These are phyloP conservation scores for Acridotheres tristis DNA, from an alignment of 2,797 vertebrate genomes.

Conservation along the genomic window DNA sequence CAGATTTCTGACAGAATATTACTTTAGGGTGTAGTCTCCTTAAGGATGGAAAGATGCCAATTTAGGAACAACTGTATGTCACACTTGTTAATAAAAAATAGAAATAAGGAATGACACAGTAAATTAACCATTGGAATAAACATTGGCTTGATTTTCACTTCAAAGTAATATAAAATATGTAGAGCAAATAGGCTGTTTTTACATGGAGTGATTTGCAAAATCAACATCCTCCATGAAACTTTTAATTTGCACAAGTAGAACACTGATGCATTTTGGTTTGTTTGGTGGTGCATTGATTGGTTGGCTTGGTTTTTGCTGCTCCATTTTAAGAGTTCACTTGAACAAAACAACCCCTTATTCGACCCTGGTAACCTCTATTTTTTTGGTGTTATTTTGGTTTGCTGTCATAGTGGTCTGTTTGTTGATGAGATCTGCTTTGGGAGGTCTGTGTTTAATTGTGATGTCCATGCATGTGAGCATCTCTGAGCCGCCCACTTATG, in stretches of 20 bases:
- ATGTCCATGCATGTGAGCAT: fast-evolving
- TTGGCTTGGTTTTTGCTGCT: neutral
- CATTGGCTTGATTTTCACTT: conserved; percentile 37
- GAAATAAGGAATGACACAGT: conserved; percentile 38
- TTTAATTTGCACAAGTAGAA: conserved; percentile 20
- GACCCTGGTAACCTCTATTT: neutral
- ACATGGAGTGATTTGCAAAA: neutral
- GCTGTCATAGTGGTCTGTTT: neutral
- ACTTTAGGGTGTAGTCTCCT: conserved; percentile 62
- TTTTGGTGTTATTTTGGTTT: neutral
- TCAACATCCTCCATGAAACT: conserved; percentile 37
- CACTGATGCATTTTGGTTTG: neutral
- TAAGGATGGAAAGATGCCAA: conserved; percentile 55
- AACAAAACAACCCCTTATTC: neutral
- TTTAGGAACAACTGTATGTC: conserved; percentile 61
- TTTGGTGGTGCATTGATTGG: neutral
- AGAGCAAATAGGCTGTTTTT: conserved; percentile 56
- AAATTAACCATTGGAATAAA: conserved; percentile 53
- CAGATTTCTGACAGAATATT: conserved; percentile 62
- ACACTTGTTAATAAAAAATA: conserved; percentile 65
- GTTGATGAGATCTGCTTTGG: neutral
- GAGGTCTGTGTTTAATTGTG: neutral
- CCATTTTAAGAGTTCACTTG: neutral
- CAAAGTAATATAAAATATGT: conserved; percentile 44
- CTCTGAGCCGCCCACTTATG: neutral